Evolutionary conservation across 2,888 invertebrate species (phyloP).

Genomic region (Leptura quadrifasciata): DNA sequence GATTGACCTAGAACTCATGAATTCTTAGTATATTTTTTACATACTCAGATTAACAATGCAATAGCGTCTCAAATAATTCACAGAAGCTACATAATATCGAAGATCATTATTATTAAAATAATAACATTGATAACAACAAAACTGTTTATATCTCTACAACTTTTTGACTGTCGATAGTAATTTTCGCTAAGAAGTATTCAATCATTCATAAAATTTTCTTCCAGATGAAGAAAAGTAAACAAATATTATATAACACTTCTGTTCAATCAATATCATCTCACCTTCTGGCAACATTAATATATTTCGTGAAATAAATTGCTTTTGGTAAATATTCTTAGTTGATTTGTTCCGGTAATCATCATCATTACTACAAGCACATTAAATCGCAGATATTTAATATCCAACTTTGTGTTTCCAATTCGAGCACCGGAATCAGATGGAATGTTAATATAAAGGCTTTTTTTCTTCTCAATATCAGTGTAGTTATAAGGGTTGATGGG

Average conservation of each 20-base stretch:
- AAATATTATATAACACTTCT: not conserved
- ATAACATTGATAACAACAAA: too few species aligned
- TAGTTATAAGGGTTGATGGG: conserved; percentile 68
- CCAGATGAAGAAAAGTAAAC: too few species aligned
- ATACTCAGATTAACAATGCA: too few species aligned
- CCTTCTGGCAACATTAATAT: not conserved
- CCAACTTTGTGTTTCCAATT: conserved; percentile 30
- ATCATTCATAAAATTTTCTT: too few species aligned
- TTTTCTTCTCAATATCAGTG: conserved; percentile 59
- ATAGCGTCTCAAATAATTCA: too few species aligned
- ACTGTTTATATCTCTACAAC: too few species aligned
- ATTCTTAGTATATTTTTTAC: too few species aligned
- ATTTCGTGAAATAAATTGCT: not conserved
- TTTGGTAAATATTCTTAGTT: conserved; percentile 3
- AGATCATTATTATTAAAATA: too few species aligned
- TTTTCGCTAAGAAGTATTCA: too few species aligned
- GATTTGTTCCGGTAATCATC: conserved; percentile 9
- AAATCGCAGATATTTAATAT: conserved; percentile 27
- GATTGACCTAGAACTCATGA: too few species aligned
- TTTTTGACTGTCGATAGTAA: too few species aligned
- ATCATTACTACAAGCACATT: not conserved
- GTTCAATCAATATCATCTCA: not conserved
- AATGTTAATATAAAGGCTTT: conserved; percentile 50
- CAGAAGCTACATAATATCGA: too few species aligned
- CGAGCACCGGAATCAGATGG: conserved; percentile 40